These are phyloP conservation scores for Chelonia mydas DNA, from an alignment of 2,797 vertebrate genomes.

Conservation along the genomic window DNA sequence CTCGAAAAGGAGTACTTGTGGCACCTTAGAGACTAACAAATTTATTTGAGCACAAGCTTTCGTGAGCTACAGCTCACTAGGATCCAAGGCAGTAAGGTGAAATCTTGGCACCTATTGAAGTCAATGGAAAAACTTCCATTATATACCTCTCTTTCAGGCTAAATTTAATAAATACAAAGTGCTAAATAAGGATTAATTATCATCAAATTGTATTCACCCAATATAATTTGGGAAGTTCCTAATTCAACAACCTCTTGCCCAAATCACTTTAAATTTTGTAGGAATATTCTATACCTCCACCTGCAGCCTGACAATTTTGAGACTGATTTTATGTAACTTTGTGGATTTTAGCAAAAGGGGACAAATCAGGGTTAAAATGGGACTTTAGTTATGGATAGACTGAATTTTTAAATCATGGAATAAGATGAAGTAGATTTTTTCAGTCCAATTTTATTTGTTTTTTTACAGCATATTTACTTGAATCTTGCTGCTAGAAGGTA, in stretches of 20 bases:
- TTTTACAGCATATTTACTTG: neutral
- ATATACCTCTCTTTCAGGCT: neutral
- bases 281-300: neutral
- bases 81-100: neutral
- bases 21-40: no score
- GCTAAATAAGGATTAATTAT: no score
- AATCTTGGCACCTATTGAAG: neutral
- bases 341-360: neutral
- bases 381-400: neutral
- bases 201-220: no score
- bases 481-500: neutral
- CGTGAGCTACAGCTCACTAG: neutral
- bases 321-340: neutral
- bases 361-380: neutral
- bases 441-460: neutral
- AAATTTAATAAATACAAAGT: neutral
- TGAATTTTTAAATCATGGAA: neutral
- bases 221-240: no score
- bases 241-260: no score
- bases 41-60: no score
- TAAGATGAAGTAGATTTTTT: neutral
- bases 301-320: neutral
- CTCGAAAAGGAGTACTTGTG: no score
- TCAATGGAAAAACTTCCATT: neutral
- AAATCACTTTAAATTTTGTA: neutral